Evolutionary conservation across 2,113 vertebrate genomes (phyloP).

Genomic region (Chiloscyllium plagiosum): DNA sequence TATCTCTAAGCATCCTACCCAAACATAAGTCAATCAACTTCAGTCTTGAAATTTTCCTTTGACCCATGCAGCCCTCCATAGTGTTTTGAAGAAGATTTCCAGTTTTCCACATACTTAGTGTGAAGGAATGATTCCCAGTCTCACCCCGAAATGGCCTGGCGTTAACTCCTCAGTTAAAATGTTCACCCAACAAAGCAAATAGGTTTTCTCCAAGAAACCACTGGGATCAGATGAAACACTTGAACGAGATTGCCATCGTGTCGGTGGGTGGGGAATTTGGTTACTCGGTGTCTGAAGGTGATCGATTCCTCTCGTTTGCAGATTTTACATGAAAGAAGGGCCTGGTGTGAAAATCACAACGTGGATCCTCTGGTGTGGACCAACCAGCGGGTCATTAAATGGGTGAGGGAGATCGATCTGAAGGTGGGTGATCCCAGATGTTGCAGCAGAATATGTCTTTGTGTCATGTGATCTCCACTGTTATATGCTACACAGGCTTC

Average conservation of each 20-base stretch:
- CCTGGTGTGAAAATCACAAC: conserved; percentile 70
- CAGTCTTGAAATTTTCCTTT: not conserved
- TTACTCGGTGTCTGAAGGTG: not conserved
- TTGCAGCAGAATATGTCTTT: not conserved
- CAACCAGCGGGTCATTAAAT: conserved; percentile 72
- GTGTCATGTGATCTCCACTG: too few species aligned
- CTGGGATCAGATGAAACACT: not conserved
- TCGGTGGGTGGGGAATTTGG: not conserved
- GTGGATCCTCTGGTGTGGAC: conserved; percentile 73
- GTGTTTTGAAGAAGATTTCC: not conserved
- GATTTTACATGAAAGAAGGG: conserved; percentile 67
- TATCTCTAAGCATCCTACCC: not conserved
- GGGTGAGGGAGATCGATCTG: conserved; percentile 74
- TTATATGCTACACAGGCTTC: not conserved
- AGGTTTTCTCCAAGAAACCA: not conserved
- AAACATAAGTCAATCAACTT: not conserved
- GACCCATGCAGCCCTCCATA: not conserved
- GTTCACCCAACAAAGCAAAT: not conserved
- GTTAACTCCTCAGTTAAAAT: too few species aligned
- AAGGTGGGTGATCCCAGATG: conserved; percentile 55
- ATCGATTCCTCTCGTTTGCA: conserved; percentile 41
- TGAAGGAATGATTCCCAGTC: not conserved
- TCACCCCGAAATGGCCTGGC: too few species aligned
- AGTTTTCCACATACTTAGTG: not conserved
- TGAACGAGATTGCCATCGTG: not conserved